These are phyloP conservation scores for Catocala sponsa DNA, from an alignment of 2,888 invertebrate species.

Conservation along the genomic window DNA sequence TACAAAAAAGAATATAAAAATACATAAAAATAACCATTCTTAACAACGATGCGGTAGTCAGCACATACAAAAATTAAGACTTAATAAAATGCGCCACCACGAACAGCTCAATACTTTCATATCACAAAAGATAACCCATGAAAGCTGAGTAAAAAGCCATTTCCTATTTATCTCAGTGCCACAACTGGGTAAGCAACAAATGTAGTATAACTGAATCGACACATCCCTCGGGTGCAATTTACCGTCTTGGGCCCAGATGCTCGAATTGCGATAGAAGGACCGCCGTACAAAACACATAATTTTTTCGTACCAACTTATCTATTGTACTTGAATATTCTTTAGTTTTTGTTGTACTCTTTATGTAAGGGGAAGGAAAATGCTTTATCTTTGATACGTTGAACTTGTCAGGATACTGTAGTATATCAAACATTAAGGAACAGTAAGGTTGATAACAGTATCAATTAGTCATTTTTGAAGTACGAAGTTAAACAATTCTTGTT, in stretches of 20 bases:
- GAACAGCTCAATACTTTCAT: slow-evolving; percentile 21
- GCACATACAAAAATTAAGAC: no score
- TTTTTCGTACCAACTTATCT: slow-evolving; percentile 48
- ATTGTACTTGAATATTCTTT: slow-evolving; percentile 41
- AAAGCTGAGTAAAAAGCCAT: slow-evolving; percentile 49
- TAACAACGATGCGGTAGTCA: no score
- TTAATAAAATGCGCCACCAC: not conserved
- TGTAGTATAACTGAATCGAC: slow-evolving; percentile 61
- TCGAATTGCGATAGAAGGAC: slow-evolving; percentile 44
- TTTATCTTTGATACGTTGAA: slow-evolving; percentile 9
- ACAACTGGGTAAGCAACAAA: slow-evolving; percentile 50
- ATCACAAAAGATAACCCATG: slow-evolving; percentile 35
- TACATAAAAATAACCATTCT: no score
- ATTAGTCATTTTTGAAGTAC: no score
- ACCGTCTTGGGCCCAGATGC: slow-evolving; percentile 57
- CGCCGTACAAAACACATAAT: slow-evolving; percentile 41
- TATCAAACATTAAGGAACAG: not conserved
- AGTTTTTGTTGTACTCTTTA: slow-evolving; percentile 26
- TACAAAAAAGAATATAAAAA: no score
- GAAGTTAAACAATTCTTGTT: no score
- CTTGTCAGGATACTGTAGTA: not conserved
- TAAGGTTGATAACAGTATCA: no score
- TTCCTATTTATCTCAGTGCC: slow-evolving; percentile 56
- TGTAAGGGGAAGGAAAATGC: slow-evolving; percentile 19
- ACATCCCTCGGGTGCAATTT: slow-evolving; percentile 69